phyloP scores from a whole-genome alignment of 2,797 vertebrate genomes.

The Meda fulgida region DNA sequence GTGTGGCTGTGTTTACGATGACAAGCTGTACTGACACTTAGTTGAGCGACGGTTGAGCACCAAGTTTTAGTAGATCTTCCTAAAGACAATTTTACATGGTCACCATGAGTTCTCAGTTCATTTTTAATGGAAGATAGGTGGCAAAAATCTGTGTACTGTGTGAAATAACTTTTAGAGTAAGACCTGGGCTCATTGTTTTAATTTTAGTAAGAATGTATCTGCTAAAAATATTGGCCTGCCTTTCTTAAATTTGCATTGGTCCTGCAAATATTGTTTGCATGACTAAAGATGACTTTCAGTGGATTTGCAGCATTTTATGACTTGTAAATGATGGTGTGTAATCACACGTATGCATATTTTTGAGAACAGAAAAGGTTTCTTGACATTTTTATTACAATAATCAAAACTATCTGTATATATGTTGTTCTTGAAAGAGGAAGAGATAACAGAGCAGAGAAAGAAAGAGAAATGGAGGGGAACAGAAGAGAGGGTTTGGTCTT shows the following conservation, averaged over 20 bases:
- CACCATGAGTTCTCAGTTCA: neutral
- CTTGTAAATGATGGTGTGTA: neutral
- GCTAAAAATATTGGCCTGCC: neutral
- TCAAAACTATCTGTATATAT: constrained; percentile 31
- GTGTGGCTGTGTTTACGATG: constrained; percentile 14
- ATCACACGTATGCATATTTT: neutral
- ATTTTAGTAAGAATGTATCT: neutral
- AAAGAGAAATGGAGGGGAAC: constrained; percentile 30
- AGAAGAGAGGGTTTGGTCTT: constrained; percentile 27
- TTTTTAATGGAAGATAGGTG: neutral
- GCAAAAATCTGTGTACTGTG: neutral
- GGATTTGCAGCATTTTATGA: neutral
- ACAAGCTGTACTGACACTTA: neutral
- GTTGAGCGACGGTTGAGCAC: neutral
- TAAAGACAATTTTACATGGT: neutral
- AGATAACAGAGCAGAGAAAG: constrained; percentile 18
- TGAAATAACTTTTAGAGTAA: neutral
- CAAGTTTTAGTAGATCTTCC: neutral
- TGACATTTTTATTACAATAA: constrained; percentile 18
- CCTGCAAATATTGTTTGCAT: neutral
- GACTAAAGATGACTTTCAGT: neutral
- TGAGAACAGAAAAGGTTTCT: neutral
- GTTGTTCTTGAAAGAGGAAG: constrained; percentile 40
- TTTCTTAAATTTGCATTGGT: neutral
- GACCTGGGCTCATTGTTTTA: neutral